Base-by-base conservation (phyloP, 2,113 vertebrate genomes). In the Oncorhynchus mykiss region DNA sequence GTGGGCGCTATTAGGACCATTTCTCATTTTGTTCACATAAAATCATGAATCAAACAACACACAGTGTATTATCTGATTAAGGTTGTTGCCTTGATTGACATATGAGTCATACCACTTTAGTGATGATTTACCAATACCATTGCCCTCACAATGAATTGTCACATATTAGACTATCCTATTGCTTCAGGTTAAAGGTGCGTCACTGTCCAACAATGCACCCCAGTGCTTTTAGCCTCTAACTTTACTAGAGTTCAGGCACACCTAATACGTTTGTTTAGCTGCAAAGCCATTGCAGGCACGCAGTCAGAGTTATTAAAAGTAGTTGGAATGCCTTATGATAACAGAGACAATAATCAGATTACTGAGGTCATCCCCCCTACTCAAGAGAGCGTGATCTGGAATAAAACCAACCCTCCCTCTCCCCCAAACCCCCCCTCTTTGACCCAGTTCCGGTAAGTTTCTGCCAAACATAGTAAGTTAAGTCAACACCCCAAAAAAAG, bases 371-470 rank as follows among this genome's bases (percentile, higher is more conserved):
- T 49, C 25, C n/a, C 78, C 67, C 70, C 68, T 25, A 31, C 39
- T 66, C 24, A 31, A 39, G 22, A 60, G 74, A 25, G 57, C 49
- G 57, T 80, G 69, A 68, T 24, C 18, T 16, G 22, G 18, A 78
- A 45, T n/a, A 24, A 62, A 48, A 9, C 3, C 9, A 49, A 27
- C 67, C 34, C 29, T 49, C 48, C 31, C 45, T 59, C 59, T 48
- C 65, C 24, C 73, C 20, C 68, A 18, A 4, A 34, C 24, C 24
- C 73, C 16, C 16, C 60, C 18, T 57, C 49, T 14, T 45, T 78
- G 75, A 82, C 73, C 68, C 54, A 78, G 13, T 85, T 88, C 71
- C 80, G 72, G 78, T 71, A 73, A 67, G 25, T 73, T 72, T 76
- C 77, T 29, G 76, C 72, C 77, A 75, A 84, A 72, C 76, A 79